Conservation (phyloP, 1,140 invertebrate genomes). For the honey bee (Apis mellifera) region Amel_HAv3.1 CM009940.2:9519001-9519500, state of each 20-base stretch:
- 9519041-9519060: not conserved
- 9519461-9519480: constrained; percentile 85
- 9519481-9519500: constrained; percentile 85
- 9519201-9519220: constrained; percentile 85
- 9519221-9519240: constrained; percentile 89
- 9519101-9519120: constrained; percentile 91
- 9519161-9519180: constrained; percentile 98
- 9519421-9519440: constrained; percentile 89
- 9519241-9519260: constrained; percentile 97
- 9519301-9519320: constrained; percentile 82
- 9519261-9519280: constrained; percentile 93
- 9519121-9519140: constrained; percentile 90
- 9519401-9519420: constrained; percentile 89
- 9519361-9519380: constrained; percentile 93
- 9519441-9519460: constrained; percentile 88
- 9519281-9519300: constrained; percentile 86
- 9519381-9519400: constrained; percentile 86
- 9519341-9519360: constrained; percentile 94
- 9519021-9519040: constrained; percentile 79
- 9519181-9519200: constrained; percentile 97
- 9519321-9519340: constrained; percentile 93
- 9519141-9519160: constrained; percentile 91
- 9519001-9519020: constrained; percentile 92
- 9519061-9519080: not conserved
- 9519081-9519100: constrained; percentile 85